A percentile compares a stretch with the other conserved stretches of the same genome.
Conservation (phyloP, 2,888 invertebrate species). For the Lochmaea crataegi region DNA sequence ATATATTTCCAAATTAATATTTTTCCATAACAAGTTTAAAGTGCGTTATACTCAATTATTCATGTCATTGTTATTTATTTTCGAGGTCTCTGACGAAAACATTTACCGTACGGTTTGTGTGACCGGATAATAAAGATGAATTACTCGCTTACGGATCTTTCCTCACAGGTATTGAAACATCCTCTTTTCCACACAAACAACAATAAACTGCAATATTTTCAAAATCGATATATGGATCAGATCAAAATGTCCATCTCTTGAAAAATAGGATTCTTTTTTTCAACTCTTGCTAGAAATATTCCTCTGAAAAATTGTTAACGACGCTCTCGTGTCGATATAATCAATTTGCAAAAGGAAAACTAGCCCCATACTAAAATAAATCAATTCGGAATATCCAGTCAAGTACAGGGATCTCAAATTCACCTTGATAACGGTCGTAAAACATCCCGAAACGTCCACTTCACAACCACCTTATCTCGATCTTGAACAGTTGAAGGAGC, state of each 20-base stretch:
- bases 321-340: background rate
- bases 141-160: background rate
- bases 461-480: slow-evolving; percentile 31
- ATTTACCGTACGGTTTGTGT: background rate
- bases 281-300: too few relatives aligned
- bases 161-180: too few relatives aligned
- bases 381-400: slow-evolving; percentile 17
- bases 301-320: background rate
- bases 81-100: background rate
- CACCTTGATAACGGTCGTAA: slow-evolving; percentile 31
- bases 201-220: background rate
- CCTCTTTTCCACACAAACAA: too few relatives aligned
- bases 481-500: slow-evolving; percentile 14
- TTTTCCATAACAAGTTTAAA: too few relatives aligned
- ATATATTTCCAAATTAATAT: too few relatives aligned
- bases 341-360: slow-evolving; percentile 14
- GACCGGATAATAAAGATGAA: background rate
- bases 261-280: too few relatives aligned
- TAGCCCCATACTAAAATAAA: slow-evolving; percentile 20
- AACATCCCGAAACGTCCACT: slow-evolving; percentile 31
- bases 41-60: background rate
- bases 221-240: too few relatives aligned
- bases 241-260: background rate
- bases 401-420: slow-evolving; percentile 23
- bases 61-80: background rate